Conservation (phyloP, 2,113 vertebrate genomes). For the Tragelaphus buxtoni region DNA sequence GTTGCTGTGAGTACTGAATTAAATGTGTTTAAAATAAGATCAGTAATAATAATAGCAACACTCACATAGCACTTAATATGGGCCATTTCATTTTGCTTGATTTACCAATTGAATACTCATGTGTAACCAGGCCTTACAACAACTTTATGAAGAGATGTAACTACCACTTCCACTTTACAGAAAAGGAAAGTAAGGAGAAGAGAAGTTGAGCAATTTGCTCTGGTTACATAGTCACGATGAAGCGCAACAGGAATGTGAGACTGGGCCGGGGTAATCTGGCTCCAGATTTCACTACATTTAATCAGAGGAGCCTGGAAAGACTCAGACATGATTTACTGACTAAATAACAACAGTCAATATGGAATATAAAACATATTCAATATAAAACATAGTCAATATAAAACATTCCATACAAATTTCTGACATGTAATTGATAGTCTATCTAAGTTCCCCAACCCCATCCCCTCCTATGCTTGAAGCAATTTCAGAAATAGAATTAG, state of each 20-base stretch:
- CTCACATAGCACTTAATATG: not conserved
- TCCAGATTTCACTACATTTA: not conserved
- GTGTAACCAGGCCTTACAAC: not conserved
- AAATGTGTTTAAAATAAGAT: not conserved
- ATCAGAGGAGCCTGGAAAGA: not conserved
- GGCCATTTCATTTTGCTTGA: not conserved
- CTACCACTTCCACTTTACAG: not conserved
- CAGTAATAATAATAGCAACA: not conserved
- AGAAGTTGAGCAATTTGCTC: not conserved
- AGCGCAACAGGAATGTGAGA: not conserved
- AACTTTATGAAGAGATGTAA: not conserved
- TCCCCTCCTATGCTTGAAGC: not conserved
- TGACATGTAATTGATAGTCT: not conserved
- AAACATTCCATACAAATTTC: not conserved
- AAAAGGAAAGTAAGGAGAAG: not conserved
- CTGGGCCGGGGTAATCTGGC: not conserved
- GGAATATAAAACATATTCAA: too few species aligned
- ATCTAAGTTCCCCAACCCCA: not conserved
- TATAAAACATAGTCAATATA: too few species aligned
- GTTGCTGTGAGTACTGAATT: not conserved
- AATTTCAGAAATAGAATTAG: not conserved
- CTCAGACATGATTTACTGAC: not conserved
- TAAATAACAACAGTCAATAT: not conserved
- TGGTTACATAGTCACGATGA: not conserved
- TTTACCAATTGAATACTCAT: not conserved